A percentile compares a stretch with the other conserved stretches of the same genome.
phyloP scores from a whole-genome alignment of 2,888 invertebrate genomes.

The Andrena dorsata region DNA sequence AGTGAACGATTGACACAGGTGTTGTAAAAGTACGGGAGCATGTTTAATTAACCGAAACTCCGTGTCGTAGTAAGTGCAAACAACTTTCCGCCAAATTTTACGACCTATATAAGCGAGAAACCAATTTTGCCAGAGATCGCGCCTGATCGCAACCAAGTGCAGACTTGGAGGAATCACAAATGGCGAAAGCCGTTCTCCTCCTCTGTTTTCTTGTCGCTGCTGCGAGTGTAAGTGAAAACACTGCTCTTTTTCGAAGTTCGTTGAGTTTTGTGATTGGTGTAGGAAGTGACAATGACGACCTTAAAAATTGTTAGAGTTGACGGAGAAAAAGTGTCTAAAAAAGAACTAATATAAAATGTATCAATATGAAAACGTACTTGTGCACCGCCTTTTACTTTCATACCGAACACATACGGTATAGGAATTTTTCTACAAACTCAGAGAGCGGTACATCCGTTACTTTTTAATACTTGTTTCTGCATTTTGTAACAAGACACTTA shows the following conservation, averaged over 20 bases:
- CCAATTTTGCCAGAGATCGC: not conserved
- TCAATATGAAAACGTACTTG: too few species aligned
- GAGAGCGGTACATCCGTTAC: too few species aligned
- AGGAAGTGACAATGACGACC: not conserved
- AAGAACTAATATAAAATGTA: too few species aligned
- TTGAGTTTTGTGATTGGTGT: not conserved
- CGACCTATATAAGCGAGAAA: conserved; percentile 46
- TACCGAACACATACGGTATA: too few species aligned
- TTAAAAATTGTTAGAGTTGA: too few species aligned
- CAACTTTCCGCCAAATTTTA: not conserved
- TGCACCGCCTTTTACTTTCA: too few species aligned
- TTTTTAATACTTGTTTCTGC: too few species aligned
- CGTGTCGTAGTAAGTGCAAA: not conserved
- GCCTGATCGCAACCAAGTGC: not conserved
- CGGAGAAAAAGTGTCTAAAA: too few species aligned
- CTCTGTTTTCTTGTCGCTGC: conserved; percentile 56
- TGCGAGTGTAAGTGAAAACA: conserved; percentile 65
- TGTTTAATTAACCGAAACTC: conserved; percentile 11
- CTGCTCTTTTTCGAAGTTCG: not conserved
- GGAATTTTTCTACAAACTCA: too few species aligned
- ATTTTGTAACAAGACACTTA: too few species aligned
- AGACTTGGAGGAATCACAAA: conserved; percentile 35
- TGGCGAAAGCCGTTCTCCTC: conserved; percentile 65
- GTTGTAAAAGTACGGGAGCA: conserved; percentile 30
- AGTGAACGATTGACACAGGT: conserved; percentile 69